Evolutionary conservation across 2,113 vertebrate genomes (phyloP), one percentile per base, ranked within the genome.

Genomic region (Cebus imitator): DNA sequence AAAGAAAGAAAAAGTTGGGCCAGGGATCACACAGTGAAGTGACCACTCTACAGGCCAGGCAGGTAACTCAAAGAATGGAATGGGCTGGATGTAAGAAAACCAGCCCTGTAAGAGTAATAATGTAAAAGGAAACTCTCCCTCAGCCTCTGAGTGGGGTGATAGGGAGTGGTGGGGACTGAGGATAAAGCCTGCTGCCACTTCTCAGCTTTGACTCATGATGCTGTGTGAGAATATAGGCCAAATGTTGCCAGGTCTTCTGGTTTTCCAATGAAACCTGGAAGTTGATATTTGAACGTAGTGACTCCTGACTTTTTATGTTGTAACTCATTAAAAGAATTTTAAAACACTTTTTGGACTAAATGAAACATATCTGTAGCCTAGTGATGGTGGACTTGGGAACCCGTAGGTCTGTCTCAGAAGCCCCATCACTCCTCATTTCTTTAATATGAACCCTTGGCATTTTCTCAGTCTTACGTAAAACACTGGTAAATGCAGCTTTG

Each of bases 281-380:
- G 37, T 48, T 27, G 57, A 80, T 72, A 48, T 45, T 23, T 64
- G 66, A 92, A 95, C 25, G 35, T 66, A 57, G 48, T 48, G 13
- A 40, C 45, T 96, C 55, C 25, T 83, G 79, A 55, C 79, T n/a
- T 90, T 83, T 73, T 73, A 68, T 91, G 84, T 79, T 45, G 35
- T 76, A 70, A 72, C 20, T 91, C 58, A 92, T 94, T 90, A 32
- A 40, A 92, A 97, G 79, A 66, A 12, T 35, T 72, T 80, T 57
- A 55, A 70, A 68, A 17, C 18, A 37, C 13, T 50, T 55, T 78
- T 25, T 55, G 45, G 32, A 50, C 50, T 72, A 66, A 84, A 75
- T 11, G 73, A 21, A 55, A 57, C 37, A 37, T 20, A 64, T 52
- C 35, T 83, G 82, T 68, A 91, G n/a, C 64, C 86, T 21, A 27